These are phyloP conservation scores for Morelia viridis DNA, from an alignment of 2,797 vertebrate species.

Conservation along the genomic window DNA sequence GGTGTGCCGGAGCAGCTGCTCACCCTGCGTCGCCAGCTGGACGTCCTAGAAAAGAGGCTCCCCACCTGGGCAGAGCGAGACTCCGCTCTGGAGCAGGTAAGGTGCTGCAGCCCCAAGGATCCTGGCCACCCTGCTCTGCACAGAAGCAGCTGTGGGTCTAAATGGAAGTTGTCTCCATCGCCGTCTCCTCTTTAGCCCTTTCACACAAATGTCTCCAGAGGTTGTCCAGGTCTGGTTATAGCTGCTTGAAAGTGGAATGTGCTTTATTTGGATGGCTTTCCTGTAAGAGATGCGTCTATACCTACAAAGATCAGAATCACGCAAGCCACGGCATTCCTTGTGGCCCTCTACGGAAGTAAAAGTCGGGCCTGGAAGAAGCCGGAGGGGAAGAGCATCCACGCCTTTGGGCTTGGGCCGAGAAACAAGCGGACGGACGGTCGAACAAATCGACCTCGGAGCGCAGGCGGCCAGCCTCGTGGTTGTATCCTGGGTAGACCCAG, in stretches of 20 bases:
- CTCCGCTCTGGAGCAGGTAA: constrained; percentile 41
- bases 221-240: not conserved
- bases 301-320: not conserved
- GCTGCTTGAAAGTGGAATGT: not conserved
- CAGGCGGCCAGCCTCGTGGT: no score
- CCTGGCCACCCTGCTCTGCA: not conserved
- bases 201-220: not conserved
- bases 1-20: constrained; percentile 81
- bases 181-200: not conserved
- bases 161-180: not conserved
- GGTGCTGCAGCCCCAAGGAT: not conserved
- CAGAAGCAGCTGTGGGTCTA: not conserved
- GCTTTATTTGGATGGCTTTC: not conserved
- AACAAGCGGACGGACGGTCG: not conserved
- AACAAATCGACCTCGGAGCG: not conserved
- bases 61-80: constrained; percentile 40
- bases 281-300: not conserved
- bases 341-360: not conserved
- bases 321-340: not conserved
- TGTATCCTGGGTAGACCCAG: no score
- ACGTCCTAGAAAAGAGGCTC: constrained; percentile 79
- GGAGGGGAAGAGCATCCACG: not conserved
- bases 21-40: constrained; percentile 82
- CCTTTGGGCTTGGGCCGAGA: not conserved
- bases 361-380: not conserved